These are phyloP conservation scores for Luperina testacea DNA, from an alignment of 2,888 invertebrate genomes.

Conservation along the genomic window DNA sequence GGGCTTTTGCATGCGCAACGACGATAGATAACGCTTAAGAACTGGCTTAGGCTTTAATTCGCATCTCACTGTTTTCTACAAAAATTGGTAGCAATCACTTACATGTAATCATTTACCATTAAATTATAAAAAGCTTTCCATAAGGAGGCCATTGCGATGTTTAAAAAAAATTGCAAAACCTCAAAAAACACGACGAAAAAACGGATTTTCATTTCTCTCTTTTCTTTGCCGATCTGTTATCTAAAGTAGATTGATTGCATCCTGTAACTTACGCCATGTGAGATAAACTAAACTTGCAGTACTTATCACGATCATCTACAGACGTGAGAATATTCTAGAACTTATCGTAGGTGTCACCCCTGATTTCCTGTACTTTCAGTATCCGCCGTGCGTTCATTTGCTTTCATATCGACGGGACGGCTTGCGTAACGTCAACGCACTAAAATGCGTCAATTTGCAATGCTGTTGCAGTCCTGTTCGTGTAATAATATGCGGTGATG, in stretches of 20 bases:
- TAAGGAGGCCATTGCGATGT: background rate
- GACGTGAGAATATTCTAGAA: slow-evolving; percentile 17
- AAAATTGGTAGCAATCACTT: background rate
- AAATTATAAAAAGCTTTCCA: no score
- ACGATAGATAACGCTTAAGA: background rate
- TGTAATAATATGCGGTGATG: slow-evolving; percentile 36
- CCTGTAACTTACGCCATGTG: slow-evolving; percentile 3
- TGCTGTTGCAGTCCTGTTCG: slow-evolving; percentile 50
- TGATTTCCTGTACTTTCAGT: slow-evolving; percentile 76
- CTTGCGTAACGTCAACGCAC: slow-evolving; percentile 69
- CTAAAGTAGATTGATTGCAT: slow-evolving; percentile 15
- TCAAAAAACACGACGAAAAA: background rate
- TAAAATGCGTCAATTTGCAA: slow-evolving; percentile 61
- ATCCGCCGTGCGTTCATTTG: slow-evolving; percentile 80
- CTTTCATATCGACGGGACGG: slow-evolving; percentile 73
- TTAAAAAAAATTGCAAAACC: background rate
- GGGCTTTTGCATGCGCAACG: no score
- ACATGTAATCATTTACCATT: no score
- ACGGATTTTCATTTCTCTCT: background rate
- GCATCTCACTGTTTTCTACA: background rate
- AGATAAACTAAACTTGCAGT: slow-evolving; percentile 10
- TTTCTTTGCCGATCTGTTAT: slow-evolving; percentile 1
- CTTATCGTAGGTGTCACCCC: slow-evolving; percentile 71
- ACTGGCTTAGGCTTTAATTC: background rate
- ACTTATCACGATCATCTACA: slow-evolving; percentile 4